Conservation (phyloP, 1,140 invertebrate genomes). For the Wiebesia pumilae region DNA sequence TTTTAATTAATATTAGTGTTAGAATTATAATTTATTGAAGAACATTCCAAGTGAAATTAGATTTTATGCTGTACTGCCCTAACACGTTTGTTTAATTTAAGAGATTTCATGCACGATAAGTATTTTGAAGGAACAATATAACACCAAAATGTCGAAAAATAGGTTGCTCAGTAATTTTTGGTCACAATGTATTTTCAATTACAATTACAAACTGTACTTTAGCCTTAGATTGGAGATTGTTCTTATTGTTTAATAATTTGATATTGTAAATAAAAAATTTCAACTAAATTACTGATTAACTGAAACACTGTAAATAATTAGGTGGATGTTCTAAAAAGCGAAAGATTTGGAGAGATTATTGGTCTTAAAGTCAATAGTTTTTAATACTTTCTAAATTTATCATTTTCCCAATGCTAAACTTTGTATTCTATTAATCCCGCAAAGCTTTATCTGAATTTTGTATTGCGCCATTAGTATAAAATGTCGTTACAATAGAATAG, state of each 20-base stretch:
- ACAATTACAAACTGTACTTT: neutral
- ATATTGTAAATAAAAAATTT: slow-evolving; percentile 30
- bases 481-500: neutral
- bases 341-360: slow-evolving; percentile 26
- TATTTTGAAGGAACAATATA: neutral
- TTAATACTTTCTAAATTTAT: neutral
- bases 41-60: neutral
- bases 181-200: neutral
- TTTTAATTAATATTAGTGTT: neutral
- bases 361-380: slow-evolving; percentile 2
- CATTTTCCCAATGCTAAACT: neutral
- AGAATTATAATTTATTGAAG: neutral
- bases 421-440: neutral
- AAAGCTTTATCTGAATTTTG: neutral
- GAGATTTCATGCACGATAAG: neutral
- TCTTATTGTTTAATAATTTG: neutral
- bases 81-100: neutral
- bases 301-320: slow-evolving; percentile 31
- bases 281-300: neutral
- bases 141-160: neutral
- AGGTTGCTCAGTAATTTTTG: neutral
- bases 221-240: neutral
- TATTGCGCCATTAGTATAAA: neutral
- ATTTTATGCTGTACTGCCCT: neutral
- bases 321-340: neutral